Evolutionary conservation across 2,888 invertebrate genomes (phyloP).

Genomic region (Azorinus chamasolen): DNA sequence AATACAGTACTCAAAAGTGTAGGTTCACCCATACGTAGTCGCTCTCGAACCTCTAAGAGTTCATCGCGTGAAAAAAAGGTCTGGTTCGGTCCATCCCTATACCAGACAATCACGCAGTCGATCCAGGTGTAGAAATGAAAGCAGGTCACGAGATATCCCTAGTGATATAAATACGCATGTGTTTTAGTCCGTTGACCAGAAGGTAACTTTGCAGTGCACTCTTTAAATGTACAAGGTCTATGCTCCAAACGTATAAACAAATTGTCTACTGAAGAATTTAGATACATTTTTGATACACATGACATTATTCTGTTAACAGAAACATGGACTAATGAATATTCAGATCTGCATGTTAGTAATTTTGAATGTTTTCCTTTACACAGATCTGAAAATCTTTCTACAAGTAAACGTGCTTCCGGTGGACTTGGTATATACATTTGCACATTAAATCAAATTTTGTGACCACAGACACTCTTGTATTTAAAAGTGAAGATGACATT

Average conservation of each 20-base stretch:
- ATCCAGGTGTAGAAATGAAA: neutral
- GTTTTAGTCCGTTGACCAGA: neutral
- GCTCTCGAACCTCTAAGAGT: no score
- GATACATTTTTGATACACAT: slow-evolving; percentile 14
- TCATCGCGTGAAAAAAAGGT: no score
- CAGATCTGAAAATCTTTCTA: slow-evolving; percentile 5
- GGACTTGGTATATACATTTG: slow-evolving; percentile 11
- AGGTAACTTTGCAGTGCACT: slow-evolving; percentile 3
- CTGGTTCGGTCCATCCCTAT: no score
- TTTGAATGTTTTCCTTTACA: slow-evolving; percentile 27
- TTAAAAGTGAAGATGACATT: slow-evolving; percentile 6
- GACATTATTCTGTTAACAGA: slow-evolving; percentile 31
- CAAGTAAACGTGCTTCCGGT: slow-evolving; percentile 17
- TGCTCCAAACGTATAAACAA: slow-evolving; percentile 9
- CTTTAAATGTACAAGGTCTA: slow-evolving; percentile 7
- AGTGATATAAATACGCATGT: no score
- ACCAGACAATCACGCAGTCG: neutral
- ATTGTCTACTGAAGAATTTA: slow-evolving; percentile 8
- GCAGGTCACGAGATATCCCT: no score
- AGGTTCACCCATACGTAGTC: no score
- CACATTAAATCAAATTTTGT: neutral
- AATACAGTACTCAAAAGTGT: no score
- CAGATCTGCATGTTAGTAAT: slow-evolving; percentile 13
- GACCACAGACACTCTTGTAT: neutral
- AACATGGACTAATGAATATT: slow-evolving; percentile 23